A percentile compares a stretch with the other conserved stretches of the same genome.
Conservation (phyloP, 2,113 vertebrate genomes). For the Thunnus maccoyii region DNA sequence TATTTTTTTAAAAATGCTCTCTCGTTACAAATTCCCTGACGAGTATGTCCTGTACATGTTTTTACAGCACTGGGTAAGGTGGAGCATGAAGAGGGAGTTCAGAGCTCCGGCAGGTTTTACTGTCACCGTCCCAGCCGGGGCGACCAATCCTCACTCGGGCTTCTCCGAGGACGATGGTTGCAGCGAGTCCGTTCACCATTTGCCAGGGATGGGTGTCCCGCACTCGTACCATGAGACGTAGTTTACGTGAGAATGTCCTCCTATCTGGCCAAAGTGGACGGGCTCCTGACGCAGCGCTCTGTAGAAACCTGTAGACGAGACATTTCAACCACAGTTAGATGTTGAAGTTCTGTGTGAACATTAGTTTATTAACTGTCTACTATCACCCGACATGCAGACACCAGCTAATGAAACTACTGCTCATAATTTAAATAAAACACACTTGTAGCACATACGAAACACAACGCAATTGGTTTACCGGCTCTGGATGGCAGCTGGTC, state of each 20-base stretch:
- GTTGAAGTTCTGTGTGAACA: background rate
- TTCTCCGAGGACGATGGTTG: slow-evolving; percentile 7
- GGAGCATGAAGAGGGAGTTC: slow-evolving; percentile 24
- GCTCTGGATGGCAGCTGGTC: slow-evolving; percentile 89
- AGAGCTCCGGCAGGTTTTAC: slow-evolving; percentile 11
- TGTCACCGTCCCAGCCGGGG: slow-evolving; percentile 54
- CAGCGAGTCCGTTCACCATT: slow-evolving; percentile 86
- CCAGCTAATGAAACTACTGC: background rate
- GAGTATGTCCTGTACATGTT: slow-evolving; percentile 80
- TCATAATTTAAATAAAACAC: too few relatives aligned
- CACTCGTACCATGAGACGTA: slow-evolving; percentile 99
- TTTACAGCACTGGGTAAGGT: slow-evolving; percentile 70
- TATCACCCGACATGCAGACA: too few relatives aligned
- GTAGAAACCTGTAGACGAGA: slow-evolving; percentile 88
- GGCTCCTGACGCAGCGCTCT: slow-evolving; percentile 95
- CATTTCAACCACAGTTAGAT: too few relatives aligned
- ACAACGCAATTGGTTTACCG: slow-evolving; percentile 79
- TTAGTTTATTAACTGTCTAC: too few relatives aligned
- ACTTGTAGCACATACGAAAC: too few relatives aligned
- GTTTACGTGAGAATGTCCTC: slow-evolving; percentile 91
- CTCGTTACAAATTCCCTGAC: slow-evolving; percentile 83
- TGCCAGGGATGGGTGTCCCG: slow-evolving; percentile 95
- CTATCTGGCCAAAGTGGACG: slow-evolving; percentile 94
- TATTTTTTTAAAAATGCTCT: slow-evolving; percentile 78
- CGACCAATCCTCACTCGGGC: slow-evolving; percentile 10